Base-by-base conservation (phyloP, 2,888 invertebrate species). In the Dermolepida albohirtum region DNA sequence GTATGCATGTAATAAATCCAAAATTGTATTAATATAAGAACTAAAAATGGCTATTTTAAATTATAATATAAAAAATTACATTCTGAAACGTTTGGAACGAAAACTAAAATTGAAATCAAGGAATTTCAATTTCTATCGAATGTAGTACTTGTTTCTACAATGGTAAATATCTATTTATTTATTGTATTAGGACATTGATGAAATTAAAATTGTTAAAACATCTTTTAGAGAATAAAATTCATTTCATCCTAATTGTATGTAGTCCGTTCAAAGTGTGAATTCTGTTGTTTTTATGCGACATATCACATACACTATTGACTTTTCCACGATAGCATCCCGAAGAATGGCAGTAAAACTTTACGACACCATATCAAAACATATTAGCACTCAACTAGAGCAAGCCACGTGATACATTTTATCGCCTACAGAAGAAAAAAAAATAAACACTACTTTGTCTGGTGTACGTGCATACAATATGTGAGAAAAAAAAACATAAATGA, bases 281-380 rank as follows among this genome's bases (percentile, higher is more conserved):
- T 47, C 43, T 44, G 22, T 57, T 59, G 8, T 59, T 59, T 44
- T 44, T 59, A 6, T 16, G 44, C 34, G 22, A 7, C 14, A 16
- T 59, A 59, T 59, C 59, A 29, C 27, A 11, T 59, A 59, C 47
- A 59, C 44, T 59, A 59, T 34, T 59, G 59, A 59, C 59, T 34
- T 47, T 47, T 47, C 59, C 22, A 59, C 59, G 59, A 59, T 59
- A 59, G 59, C 47, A 16, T 59, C 59, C 47, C 47, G 47, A 59
- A 44, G 52, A 64, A 64, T 64, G 64, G 64, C 44, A 64, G 64
- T 64, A 64, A 64, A 64, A 64, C 40, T 64, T 64, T 64, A 64
- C 51, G 52, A 64, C 64, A 44, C 52, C 41, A 64, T 64, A 64
- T 64, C 64, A 64, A 40, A 64, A 64, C 64, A 64, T 64, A 64